Conservation (phyloP, 2,113 vertebrate species). For the Gorsachius goisagi region DNA sequence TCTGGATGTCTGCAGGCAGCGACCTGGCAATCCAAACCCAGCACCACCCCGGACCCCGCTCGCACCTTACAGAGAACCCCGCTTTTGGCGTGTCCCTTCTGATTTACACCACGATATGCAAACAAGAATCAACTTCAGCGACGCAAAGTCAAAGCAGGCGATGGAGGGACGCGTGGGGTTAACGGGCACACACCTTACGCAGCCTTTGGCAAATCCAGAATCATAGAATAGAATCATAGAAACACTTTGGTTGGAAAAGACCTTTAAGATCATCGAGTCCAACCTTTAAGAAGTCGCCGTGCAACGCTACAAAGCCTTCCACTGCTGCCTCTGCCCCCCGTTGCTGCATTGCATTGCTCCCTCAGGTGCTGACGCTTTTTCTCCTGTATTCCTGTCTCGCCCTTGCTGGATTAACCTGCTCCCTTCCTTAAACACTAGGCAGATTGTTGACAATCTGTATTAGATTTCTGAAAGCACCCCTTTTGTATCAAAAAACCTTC, state of each 20-base stretch:
- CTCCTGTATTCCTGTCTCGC: background rate
- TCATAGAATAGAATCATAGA: too few species aligned
- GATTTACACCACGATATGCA: background rate
- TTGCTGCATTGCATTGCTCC: background rate
- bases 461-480: background rate
- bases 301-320: background rate
- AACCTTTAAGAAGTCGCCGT: accelerated
- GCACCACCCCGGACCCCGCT: background rate
- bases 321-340: background rate
- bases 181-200: accelerated
- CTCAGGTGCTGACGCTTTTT: background rate
- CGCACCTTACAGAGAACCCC: background rate
- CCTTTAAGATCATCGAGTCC: too few species aligned
- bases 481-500: background rate
- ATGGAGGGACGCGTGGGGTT: accelerated
- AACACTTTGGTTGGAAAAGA: too few species aligned
- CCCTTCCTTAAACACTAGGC: background rate
- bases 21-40: background rate
- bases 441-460: background rate
- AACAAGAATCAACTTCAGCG: accelerated
- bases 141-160: background rate
- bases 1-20: background rate
- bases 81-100: background rate
- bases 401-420: background rate
- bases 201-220: background rate